Base-by-base conservation (phyloP, 2,888 invertebrate species). In the Dynastes maya region DNA sequence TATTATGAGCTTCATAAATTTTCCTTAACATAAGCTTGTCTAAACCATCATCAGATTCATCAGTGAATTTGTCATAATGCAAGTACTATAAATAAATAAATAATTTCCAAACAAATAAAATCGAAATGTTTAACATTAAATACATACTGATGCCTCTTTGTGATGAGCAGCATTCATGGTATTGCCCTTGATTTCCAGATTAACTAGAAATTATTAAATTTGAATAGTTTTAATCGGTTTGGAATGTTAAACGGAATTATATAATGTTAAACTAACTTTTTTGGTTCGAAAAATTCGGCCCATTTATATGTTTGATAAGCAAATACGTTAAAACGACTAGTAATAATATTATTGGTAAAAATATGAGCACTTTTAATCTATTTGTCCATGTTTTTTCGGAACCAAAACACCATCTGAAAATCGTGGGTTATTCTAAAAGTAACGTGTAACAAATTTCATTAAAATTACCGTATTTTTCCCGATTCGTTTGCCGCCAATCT, bases 351-450 rank as follows among this genome's bases (percentile, higher is more conserved):
- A 88, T 85, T 4, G 89, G 90, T 70, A 90, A 84, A 80, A 90
- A 84, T 45, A 89, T 87, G 81, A 90, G 85, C 79, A 86, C 84
- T 83, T 88, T 88, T 37, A 90, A 85, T 81, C 88, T 87, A 74
- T 86, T 85, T 79, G 87, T 86, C 89, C 89, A 89, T 78, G 86
- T 84, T 81, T 86, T 86, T 81, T 88, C 89, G 51, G 88, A 88
- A 37, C 89, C 89, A 80, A 89, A 87, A 82, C 89, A 89, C 89
- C 90, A 90, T 83, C 89, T 89, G 81, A 74, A 84, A 83, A 11
- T 29, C 9, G 29, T n/a, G 6, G 32, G 9, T 3, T 6, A 40
- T 16, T 45, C 11, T 45, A 2, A 1, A 63, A 11, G 29, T 63
- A 63, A 11, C 29, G 2, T 22, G 16, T 37, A 45, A n/a, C 4